phyloP scores from a whole-genome alignment of 2,888 invertebrate genomes.

The Torymus aiolomorphi region DNA sequence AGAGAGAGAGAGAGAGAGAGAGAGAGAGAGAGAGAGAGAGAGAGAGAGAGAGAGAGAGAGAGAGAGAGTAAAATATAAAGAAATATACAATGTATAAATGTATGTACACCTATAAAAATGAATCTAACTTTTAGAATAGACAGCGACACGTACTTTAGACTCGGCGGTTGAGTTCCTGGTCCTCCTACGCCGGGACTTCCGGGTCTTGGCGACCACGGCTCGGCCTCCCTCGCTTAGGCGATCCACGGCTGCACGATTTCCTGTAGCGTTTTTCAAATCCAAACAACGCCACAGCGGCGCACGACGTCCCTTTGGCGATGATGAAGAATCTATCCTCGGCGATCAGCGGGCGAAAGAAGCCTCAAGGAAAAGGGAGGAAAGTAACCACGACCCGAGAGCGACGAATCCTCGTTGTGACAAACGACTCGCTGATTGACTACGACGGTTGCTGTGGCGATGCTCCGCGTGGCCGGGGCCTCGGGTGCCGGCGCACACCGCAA shows the following conservation, averaged over 20 bases:
- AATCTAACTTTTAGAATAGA: neutral
- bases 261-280: neutral
- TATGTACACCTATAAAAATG: no score
- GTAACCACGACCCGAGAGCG: neutral
- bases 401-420: constrained; percentile 33
- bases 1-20: no score
- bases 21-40: no score
- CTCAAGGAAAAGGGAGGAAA: neutral
- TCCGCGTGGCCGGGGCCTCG: no score
- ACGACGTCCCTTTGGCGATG: neutral
- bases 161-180: constrained; percentile 62
- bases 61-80: no score
- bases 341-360: neutral
- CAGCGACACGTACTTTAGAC: constrained; percentile 61
- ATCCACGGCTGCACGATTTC: constrained; percentile 60
- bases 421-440: constrained; percentile 48
- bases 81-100: no score
- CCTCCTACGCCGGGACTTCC: constrained; percentile 69
- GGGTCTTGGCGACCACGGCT: constrained; percentile 65
- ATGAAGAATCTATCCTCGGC: neutral
- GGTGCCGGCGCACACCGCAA: no score
- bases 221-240: constrained; percentile 63
- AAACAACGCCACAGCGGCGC: neutral
- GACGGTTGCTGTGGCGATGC: constrained; percentile 55
- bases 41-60: no score